A percentile compares a stretch with the other conserved stretches of the same genome.
These are phyloP conservation scores for Beroe forskalii DNA, from an alignment of 37 sponge, comb jelly and placozoan genomes.

Conservation along the genomic window DNA sequence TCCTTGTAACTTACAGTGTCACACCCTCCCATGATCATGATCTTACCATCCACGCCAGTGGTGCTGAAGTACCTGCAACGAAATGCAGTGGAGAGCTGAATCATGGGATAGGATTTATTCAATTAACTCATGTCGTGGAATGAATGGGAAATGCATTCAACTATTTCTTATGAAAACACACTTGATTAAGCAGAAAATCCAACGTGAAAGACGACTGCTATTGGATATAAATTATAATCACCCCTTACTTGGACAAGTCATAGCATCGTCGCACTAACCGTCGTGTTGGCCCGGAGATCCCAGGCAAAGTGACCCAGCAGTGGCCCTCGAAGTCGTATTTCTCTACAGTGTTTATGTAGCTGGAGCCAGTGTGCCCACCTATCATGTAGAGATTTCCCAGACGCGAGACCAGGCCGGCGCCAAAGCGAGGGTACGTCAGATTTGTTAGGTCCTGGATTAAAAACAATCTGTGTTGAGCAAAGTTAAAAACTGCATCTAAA, in stretches of 20 bases:
- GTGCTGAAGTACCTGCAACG: conserved; percentile 51
- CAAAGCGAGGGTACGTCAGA: conserved; percentile 45
- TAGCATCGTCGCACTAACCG: too few relatives aligned
- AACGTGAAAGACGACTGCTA: too few relatives aligned
- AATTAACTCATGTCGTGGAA: too few relatives aligned
- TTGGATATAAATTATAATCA: too few relatives aligned
- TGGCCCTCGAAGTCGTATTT: conserved; percentile 58
- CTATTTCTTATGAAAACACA: too few relatives aligned
- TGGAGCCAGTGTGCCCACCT: conserved; percentile 56
- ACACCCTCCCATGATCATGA: conserved; percentile 64
- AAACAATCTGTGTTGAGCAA: background rate
- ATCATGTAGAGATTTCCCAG: conserved; percentile 47
- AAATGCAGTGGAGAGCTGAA: too few relatives aligned
- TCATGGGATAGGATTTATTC: background rate
- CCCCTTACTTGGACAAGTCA: too few relatives aligned
- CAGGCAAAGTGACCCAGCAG: conserved; percentile 49
- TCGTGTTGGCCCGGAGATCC: conserved; percentile 6
- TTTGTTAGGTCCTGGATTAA: conserved; percentile 27
- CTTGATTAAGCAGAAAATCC: too few relatives aligned
- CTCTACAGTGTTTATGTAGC: conserved; percentile 46
- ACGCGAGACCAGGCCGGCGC: conserved; percentile 1
- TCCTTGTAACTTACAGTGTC: conserved; percentile 35
- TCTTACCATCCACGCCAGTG: conserved; percentile 34
- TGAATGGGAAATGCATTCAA: too few relatives aligned
- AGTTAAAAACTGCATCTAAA: background rate